Evolutionary conservation across 2,888 invertebrate species (phyloP).

Genomic region (Acleris literana): DNA sequence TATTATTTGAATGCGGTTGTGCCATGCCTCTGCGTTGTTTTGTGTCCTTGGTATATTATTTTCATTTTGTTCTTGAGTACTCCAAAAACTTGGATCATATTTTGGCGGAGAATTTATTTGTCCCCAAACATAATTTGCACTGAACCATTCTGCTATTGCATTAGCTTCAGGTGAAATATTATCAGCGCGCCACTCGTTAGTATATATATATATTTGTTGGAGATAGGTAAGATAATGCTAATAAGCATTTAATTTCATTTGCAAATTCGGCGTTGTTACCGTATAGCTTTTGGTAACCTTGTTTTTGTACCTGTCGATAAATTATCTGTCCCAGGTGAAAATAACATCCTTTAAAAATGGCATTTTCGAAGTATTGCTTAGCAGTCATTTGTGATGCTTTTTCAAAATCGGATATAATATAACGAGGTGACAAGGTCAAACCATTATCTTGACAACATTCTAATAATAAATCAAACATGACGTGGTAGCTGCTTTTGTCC

Average conservation of each 20-base stretch:
- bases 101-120: not conserved
- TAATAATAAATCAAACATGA: not conserved
- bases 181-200: not conserved
- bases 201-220: not conserved
- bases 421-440: constrained; percentile 1
- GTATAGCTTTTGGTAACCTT: not conserved
- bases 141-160: constrained; percentile 4
- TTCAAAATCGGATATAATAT: constrained; percentile 5
- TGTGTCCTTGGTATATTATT: not conserved
- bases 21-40: not conserved
- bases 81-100: not conserved
- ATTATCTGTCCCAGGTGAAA: constrained; percentile 2
- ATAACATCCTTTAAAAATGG: constrained; percentile 4
- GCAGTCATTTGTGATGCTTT: not conserved
- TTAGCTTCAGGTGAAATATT: not conserved
- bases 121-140: not conserved
- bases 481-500: constrained; percentile 1
- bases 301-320: not conserved
- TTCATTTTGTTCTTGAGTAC: not conserved
- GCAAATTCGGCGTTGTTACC: not conserved
- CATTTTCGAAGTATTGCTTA: not conserved
- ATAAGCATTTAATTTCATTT: not conserved
- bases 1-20: not conserved
- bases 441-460: not conserved
- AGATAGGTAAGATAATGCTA: constrained; percentile 4